Evolutionary conservation across 2,113 vertebrate genomes (phyloP).

Genomic region (Mirounga angustirostris): DNA sequence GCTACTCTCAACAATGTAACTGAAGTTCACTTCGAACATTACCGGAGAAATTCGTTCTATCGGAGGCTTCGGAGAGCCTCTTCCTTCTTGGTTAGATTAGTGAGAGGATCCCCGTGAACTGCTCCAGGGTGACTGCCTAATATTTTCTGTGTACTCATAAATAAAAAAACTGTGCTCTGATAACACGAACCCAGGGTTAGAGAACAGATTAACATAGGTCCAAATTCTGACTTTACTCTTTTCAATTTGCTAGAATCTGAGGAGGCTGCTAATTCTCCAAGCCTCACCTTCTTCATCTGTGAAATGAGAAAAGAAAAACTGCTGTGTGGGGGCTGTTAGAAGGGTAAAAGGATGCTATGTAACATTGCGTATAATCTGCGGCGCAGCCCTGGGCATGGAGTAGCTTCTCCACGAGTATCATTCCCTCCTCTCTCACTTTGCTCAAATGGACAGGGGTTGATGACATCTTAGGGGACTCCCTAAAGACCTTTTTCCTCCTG

Average conservation of each 20-base stretch:
- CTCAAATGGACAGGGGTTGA: neutral
- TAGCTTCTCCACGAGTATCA: neutral
- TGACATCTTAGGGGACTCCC: neutral
- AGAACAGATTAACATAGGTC: neutral
- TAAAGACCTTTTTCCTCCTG: neutral
- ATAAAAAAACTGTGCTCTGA: neutral
- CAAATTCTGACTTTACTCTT: neutral
- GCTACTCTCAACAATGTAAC: neutral
- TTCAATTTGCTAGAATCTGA: neutral
- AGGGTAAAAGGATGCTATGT: rapidly evolving
- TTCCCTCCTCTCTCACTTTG: neutral
- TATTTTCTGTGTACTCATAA: neutral
- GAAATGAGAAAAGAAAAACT: neutral
- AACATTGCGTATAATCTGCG: rapidly evolving
- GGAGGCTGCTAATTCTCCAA: neutral
- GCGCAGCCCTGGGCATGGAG: rapidly evolving
- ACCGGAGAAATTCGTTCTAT: neutral
- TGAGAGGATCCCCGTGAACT: neutral
- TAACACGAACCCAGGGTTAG: neutral
- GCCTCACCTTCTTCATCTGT: neutral
- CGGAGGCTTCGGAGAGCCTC: neutral
- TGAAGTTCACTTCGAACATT: neutral
- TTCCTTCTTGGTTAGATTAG: neutral
- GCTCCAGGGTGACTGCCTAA: neutral
- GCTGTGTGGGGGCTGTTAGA: neutral